Conservation (phyloP, 1,140 invertebrate species). For the Pissodes strobi region DNA sequence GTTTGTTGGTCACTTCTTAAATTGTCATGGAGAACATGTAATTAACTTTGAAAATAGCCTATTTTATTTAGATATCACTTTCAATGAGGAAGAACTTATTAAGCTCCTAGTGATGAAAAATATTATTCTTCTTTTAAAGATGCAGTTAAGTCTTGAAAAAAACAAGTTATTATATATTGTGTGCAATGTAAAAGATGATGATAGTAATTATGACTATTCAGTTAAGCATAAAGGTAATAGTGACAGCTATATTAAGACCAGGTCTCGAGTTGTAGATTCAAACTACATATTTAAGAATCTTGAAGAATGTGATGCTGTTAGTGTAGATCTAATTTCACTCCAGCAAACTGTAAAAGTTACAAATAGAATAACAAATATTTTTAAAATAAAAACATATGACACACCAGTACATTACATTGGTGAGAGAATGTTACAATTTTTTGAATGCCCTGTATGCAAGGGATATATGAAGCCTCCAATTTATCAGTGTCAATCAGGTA, state of each 20-base stretch:
- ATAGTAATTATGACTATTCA: constrained; percentile 36
- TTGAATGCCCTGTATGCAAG: constrained; percentile 75
- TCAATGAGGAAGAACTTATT: constrained; percentile 27
- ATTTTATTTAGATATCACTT: constrained; percentile 37
- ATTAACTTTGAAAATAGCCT: constrained; percentile 37
- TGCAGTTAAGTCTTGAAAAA: constrained; percentile 27
- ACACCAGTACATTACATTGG: constrained; percentile 30
- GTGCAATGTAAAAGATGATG: constrained; percentile 38
- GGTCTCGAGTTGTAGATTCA: constrained; percentile 36
- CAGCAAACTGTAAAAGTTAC: constrained; percentile 35
- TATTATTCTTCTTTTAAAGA: constrained; percentile 34
- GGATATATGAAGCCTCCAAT: constrained; percentile 77
- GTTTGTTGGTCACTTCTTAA: constrained; percentile 39
- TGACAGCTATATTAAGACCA: constrained; percentile 39
- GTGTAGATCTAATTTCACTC: constrained; percentile 39
- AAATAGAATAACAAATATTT: constrained; percentile 37
- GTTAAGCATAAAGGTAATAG: constrained; percentile 42
- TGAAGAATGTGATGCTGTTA: constrained; percentile 34
- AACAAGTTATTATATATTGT: constrained; percentile 39
- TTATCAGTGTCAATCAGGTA: constrained; percentile 71
- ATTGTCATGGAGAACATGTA: constrained; percentile 40
- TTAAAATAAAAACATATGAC: constrained; percentile 37
- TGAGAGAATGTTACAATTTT: constrained; percentile 40
- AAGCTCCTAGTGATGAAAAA: constrained; percentile 35
- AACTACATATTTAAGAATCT: constrained; percentile 34